These are phyloP conservation scores for Carduelis carduelis DNA, from an alignment of 2,797 vertebrate species.

Conservation along the genomic window DNA sequence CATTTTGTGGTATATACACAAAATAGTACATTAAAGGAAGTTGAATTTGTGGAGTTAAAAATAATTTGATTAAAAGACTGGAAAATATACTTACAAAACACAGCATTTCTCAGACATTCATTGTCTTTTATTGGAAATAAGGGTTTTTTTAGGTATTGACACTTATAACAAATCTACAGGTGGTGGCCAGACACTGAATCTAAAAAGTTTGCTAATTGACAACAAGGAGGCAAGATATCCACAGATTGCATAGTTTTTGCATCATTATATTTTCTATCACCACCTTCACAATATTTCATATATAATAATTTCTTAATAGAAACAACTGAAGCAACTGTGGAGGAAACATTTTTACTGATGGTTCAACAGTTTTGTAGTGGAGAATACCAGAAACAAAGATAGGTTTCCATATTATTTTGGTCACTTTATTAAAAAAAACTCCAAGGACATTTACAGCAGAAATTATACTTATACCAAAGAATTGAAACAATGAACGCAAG, in stretches of 20 bases:
- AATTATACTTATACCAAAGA: not conserved
- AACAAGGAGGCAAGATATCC: not conserved
- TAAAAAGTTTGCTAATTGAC: not conserved
- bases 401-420: not conserved
- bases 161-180: not conserved
- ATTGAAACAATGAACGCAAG: not conserved
- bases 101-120: not conserved
- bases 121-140: not conserved
- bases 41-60: not conserved
- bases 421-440: not conserved
- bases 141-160: not conserved
- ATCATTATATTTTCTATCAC: not conserved
- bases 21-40: not conserved
- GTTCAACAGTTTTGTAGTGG: not conserved
- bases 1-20: not conserved
- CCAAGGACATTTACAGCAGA: not conserved
- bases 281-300: not conserved
- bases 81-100: not conserved
- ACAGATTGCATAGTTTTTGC: not conserved
- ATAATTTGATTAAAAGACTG: not conserved
- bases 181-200: not conserved
- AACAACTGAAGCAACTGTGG: not conserved
- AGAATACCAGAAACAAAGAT: not conserved
- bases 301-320: not conserved
- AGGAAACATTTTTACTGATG: not conserved